Conservation (phyloP, 2,113 vertebrate genomes). For the Rhadina sibilatrix region DNA sequence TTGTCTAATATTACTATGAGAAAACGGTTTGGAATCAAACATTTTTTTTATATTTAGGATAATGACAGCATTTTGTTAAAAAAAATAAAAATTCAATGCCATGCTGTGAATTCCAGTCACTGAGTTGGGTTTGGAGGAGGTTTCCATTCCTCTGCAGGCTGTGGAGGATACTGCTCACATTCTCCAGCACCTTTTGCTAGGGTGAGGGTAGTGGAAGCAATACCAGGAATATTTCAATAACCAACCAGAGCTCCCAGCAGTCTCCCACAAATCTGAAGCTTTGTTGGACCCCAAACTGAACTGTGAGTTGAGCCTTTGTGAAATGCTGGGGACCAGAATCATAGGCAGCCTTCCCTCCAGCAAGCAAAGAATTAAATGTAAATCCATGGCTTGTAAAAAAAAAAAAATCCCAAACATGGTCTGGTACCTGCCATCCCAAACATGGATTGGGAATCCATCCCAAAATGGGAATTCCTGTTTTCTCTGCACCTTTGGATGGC, state of each 20-base stretch:
- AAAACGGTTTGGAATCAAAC: conserved; percentile 27
- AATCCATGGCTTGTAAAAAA: background rate
- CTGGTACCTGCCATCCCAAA: background rate
- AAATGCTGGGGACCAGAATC: background rate
- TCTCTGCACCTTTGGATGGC: background rate
- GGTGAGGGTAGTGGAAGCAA: background rate
- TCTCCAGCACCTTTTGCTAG: background rate
- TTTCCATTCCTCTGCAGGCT: background rate
- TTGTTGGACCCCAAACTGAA: background rate
- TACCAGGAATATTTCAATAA: background rate
- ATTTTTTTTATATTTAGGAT: conserved; percentile 34
- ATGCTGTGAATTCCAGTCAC: background rate
- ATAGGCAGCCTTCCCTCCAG: background rate
- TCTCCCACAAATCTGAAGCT: background rate
- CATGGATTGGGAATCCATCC: no score
- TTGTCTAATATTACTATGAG: conserved; percentile 21
- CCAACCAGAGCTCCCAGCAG: background rate
- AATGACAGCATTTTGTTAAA: background rate
- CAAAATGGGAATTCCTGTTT: background rate
- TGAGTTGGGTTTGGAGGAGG: background rate
- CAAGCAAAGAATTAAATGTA: background rate
- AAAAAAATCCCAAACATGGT: background rate
- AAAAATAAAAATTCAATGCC: background rate
- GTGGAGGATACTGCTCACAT: background rate
- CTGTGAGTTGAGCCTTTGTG: background rate